Evolutionary conservation across 2,113 vertebrate species (phyloP).

Genomic region (Lipophrys pholis): DNA sequence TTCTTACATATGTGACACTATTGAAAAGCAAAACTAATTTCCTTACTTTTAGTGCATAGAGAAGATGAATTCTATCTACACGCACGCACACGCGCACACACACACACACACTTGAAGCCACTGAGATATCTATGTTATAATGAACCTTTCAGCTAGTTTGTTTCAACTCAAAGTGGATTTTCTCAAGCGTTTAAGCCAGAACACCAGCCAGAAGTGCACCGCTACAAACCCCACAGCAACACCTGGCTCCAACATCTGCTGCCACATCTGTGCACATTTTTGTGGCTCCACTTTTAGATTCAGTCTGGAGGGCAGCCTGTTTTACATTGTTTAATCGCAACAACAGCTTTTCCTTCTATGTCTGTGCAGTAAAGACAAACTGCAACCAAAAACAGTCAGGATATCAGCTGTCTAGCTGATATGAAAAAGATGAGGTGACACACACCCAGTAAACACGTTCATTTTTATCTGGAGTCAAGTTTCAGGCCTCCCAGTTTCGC

Average conservation of each 20-base stretch:
- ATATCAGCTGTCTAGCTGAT: neutral
- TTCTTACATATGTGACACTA: too few species aligned
- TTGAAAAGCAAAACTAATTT: too few species aligned
- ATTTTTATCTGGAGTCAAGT: neutral
- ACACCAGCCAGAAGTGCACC: neutral
- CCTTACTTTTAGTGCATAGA: too few species aligned
- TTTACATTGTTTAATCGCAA: neutral
- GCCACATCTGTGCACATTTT: neutral
- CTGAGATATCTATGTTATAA: neutral
- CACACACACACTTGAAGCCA: too few species aligned
- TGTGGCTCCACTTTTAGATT: neutral
- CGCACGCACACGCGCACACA: too few species aligned
- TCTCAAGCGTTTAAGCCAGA: neutral
- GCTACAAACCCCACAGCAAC: neutral
- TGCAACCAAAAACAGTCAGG: neutral
- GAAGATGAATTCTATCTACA: too few species aligned
- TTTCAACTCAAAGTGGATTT: conserved; percentile 12
- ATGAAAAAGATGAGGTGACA: neutral
- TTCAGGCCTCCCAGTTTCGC: neutral
- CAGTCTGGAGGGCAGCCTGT: neutral
- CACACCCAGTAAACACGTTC: neutral
- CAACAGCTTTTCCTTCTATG: neutral
- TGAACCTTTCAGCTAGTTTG: neutral
- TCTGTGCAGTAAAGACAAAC: neutral
- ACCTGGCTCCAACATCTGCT: conserved; percentile 2